These are phyloP conservation scores for Amniataba percoides DNA, from an alignment of 2,797 vertebrate genomes.

Conservation along the genomic window DNA sequence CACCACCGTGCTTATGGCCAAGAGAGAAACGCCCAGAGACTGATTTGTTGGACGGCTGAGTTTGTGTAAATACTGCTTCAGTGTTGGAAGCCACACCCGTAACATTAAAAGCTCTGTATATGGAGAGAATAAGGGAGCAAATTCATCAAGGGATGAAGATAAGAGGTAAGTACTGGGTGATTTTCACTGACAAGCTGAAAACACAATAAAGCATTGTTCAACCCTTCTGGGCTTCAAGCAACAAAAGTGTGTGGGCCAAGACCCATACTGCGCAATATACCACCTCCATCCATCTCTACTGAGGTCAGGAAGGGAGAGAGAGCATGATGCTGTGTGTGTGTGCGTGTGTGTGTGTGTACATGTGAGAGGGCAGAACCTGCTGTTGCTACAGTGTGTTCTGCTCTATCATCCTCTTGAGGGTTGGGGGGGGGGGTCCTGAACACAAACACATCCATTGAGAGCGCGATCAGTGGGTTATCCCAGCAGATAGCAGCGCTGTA, in stretches of 20 bases:
- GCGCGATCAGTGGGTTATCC: slow-evolving; percentile 49
- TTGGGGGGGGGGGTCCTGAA: slow-evolving; percentile 3
- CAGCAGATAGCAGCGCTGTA: slow-evolving; percentile 37
- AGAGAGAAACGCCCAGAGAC: slow-evolving; percentile 60
- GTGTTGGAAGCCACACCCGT: slow-evolving; percentile 31
- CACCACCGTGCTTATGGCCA: slow-evolving; percentile 35
- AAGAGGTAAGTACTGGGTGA: slow-evolving; percentile 7
- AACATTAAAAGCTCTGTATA: slow-evolving; percentile 6
- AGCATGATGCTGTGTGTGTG: not conserved
- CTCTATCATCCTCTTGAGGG: slow-evolving; percentile 38
- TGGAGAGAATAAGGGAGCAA: not conserved
- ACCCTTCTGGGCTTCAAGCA: slow-evolving; percentile 40
- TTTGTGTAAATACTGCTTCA: slow-evolving; percentile 42
- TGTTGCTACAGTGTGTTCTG: slow-evolving; percentile 49
- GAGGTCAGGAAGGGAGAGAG: slow-evolving; percentile 24
- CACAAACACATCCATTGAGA: slow-evolving; percentile 62
- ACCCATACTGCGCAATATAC: slow-evolving; percentile 41
- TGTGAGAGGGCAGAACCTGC: slow-evolving; percentile 41
- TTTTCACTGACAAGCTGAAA: slow-evolving; percentile 46
- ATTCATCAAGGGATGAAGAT: not conserved
- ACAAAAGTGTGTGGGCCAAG: slow-evolving; percentile 38
- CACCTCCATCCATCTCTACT: slow-evolving; percentile 47
- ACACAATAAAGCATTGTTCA: slow-evolving; percentile 49
- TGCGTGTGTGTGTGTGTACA: not conserved
- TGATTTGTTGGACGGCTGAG: slow-evolving; percentile 41